Base-by-base conservation (phyloP, 2,888 invertebrate genomes). In the Drosophila paramelanica region DNA sequence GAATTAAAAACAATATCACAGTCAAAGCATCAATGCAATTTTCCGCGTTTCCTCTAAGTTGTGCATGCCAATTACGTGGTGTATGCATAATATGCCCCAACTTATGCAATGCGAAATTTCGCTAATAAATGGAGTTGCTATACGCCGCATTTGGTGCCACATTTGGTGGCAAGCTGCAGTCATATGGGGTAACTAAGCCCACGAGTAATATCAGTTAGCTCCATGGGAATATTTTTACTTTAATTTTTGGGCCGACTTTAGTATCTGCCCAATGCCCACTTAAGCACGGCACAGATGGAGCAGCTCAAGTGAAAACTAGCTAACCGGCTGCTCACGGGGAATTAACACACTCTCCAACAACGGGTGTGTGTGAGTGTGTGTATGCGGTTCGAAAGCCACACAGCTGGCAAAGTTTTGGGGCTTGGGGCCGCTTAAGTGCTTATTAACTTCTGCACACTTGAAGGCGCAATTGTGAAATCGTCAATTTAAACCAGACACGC, bases 381-480 rank as follows among this genome's bases (percentile, higher is more conserved):
- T 14, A 51, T 33, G 55, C 23, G 39, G 55, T 23, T 58, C 49
- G 51, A 64, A 77, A 77, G 68, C 51, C 65, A 56, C 23, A 27
- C 42, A 51, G 47, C 55, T 33, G 23, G 14, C 46, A 45, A 50
- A 43, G 50, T 58, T 65, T 10, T 31, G 25, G 25, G 49, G 64
- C 55, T 74, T 74, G 49, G 31, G 47, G 79, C 70, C 65, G 70
- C 88, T 80, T 82, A 86, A 86, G 87, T 86, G 89, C 83, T 82
- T 86, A 86, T 83, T 83, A 88, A 88, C 83, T 88, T 83, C 70
- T 64, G 71, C 71, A 88, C 86, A 83, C 83, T 88, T 75, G 73
- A 86, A 78, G 76, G 87, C 89, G 62, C 86, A 88, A 88, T 83
- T 88, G 85, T 83, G 80, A 86, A 83, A 86, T 83, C 86, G 88